Percentiles rank a stretch among this genome's conserved stretches.
phyloP scores from a whole-genome alignment of 2,797 vertebrate genomes.

The Gadopsis bispinosus region DNA sequence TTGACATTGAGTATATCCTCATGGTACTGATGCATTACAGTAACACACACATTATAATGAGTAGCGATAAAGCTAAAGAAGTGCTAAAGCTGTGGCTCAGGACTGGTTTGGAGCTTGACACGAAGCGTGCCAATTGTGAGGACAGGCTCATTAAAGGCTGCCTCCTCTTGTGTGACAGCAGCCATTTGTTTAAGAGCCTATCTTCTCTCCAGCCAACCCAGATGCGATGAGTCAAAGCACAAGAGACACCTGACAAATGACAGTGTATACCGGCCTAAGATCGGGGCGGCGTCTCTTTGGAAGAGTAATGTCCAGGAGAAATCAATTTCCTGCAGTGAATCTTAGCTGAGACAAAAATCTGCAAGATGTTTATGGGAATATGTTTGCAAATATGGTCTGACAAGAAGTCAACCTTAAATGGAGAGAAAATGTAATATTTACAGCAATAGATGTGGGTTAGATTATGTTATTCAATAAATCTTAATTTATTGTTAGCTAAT shows the following conservation, averaged over 20 bases:
- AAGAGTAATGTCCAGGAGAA: slow-evolving; percentile 58
- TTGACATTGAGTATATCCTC: not conserved
- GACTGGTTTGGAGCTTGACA: slow-evolving; percentile 35
- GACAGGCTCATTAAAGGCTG: slow-evolving; percentile 75
- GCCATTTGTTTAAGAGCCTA: slow-evolving; percentile 66
- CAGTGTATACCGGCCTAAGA: slow-evolving; percentile 48
- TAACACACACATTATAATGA: slow-evolving; percentile 17
- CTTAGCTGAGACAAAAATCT: slow-evolving; percentile 42
- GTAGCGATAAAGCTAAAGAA: not conserved
- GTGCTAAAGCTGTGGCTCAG: slow-evolving; percentile 12
- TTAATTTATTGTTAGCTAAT: no score
- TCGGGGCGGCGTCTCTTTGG: slow-evolving; percentile 30
- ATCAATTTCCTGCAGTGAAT: slow-evolving; percentile 66
- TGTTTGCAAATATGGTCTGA: slow-evolving; percentile 29
- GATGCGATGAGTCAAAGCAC: slow-evolving; percentile 52
- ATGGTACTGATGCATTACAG: not conserved
- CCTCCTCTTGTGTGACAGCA: slow-evolving; percentile 63
- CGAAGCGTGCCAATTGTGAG: slow-evolving; percentile 44
- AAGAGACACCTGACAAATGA: slow-evolving; percentile 67
- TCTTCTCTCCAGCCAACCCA: slow-evolving; percentile 59
- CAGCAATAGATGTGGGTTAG: slow-evolving; percentile 37
- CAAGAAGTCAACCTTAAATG: slow-evolving; percentile 2
- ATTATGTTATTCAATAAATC: slow-evolving; percentile 40
- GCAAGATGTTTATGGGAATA: slow-evolving; percentile 38
- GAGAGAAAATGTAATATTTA: slow-evolving; percentile 42